A percentile compares a stretch with the other conserved stretches of the same genome.
Conservation (phyloP, 2,113 vertebrate species). For the Andinoacara biseriatus region DNA sequence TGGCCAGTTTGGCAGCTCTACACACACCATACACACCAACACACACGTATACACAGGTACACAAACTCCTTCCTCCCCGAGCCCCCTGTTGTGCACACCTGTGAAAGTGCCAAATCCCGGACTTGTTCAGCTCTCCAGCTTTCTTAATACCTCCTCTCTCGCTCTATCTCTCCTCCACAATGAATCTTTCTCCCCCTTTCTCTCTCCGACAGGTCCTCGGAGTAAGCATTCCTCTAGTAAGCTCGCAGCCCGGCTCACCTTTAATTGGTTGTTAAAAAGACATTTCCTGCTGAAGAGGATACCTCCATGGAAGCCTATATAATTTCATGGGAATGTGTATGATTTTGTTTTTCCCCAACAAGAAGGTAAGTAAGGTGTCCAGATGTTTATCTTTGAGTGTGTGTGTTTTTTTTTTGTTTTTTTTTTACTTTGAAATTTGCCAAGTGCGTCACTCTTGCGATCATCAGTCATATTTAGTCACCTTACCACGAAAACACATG, state of each 20-base stretch:
- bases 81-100: slow-evolving; percentile 78
- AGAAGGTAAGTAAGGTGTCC: background rate
- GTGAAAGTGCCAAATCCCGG: slow-evolving; percentile 74
- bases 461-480: background rate
- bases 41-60: slow-evolving; percentile 10
- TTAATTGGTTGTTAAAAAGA: slow-evolving; percentile 78
- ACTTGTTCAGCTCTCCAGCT: slow-evolving; percentile 36
- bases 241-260: slow-evolving; percentile 55
- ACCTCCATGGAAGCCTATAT: slow-evolving; percentile 59
- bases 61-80: slow-evolving; percentile 64
- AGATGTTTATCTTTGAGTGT: background rate
- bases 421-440: background rate
- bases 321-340: slow-evolving; percentile 3
- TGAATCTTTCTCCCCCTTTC: slow-evolving; percentile 36
- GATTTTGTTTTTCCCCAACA: background rate
- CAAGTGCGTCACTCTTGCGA: background rate
- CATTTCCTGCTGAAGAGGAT: slow-evolving; percentile 69
- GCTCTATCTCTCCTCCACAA: slow-evolving; percentile 27
- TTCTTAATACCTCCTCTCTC: slow-evolving; percentile 34
- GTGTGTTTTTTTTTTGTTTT: background rate
- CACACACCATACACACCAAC: slow-evolving; percentile 38
- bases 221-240: slow-evolving; percentile 65
- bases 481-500: background rate
- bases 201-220: slow-evolving; percentile 49
- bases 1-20: slow-evolving; percentile 76